A percentile compares a stretch with the other conserved stretches of the same genome.
phyloP scores from a whole-genome alignment of 2,113 vertebrate species.

The Rhegmatorhina hoffmannsi region DNA sequence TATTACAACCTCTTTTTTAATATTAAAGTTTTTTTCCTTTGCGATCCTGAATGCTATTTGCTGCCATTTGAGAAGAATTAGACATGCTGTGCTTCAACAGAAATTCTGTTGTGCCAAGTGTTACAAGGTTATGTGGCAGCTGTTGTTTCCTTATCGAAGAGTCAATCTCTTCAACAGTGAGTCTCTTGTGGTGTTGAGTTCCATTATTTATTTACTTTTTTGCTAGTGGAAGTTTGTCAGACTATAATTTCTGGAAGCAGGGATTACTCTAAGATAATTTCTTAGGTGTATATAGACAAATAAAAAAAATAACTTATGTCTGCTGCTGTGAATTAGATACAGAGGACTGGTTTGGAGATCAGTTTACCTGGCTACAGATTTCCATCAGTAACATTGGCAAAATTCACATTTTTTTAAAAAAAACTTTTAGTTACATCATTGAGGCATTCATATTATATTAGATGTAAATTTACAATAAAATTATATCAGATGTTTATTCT shows the following conservation, averaged over 20 bases:
- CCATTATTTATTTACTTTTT: neutral
- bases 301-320: neutral
- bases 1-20: rapidly evolving
- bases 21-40: neutral
- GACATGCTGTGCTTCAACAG: neutral
- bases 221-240: neutral
- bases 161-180: neutral
- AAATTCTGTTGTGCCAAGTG: neutral
- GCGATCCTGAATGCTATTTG: neutral
- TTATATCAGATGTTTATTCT: neutral
- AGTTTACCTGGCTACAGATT: neutral
- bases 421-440: neutral
- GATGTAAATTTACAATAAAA: neutral
- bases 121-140: neutral
- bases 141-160: neutral
- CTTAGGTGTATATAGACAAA: neutral
- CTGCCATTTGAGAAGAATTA: neutral
- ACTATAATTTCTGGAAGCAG: neutral
- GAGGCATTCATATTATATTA: neutral
- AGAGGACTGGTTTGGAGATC: neutral
- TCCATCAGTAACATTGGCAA: neutral
- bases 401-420: neutral
- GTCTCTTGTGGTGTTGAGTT: neutral
- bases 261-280: neutral
- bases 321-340: neutral